Percentiles rank a stretch among this genome's conserved stretches.
These are phyloP conservation scores for Equus przewalskii DNA, from an alignment of 2,113 vertebrate species.

Conservation along the genomic window DNA sequence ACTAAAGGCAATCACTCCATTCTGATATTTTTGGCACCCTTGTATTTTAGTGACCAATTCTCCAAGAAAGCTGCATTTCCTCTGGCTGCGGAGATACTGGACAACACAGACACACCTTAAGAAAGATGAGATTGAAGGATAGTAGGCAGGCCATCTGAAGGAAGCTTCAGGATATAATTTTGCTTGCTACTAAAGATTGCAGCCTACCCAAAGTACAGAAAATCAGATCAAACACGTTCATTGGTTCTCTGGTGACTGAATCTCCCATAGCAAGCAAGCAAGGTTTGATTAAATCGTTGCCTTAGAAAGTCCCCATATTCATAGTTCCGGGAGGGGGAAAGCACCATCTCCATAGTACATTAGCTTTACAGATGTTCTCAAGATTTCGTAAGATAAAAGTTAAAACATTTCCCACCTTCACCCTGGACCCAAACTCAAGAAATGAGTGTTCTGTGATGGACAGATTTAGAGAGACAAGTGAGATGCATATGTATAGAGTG, in stretches of 20 bases:
- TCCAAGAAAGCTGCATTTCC: background rate
- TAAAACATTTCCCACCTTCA: background rate
- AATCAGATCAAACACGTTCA: background rate
- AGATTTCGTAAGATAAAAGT: background rate
- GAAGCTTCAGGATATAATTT: conserved; percentile 59
- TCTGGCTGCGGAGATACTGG: conserved; percentile 71
- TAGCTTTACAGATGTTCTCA: background rate
- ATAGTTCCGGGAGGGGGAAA: conserved; percentile 33
- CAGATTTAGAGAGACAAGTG: background rate
- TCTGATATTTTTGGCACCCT: conserved; percentile 47
- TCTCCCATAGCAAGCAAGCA: conserved; percentile 62
- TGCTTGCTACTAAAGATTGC: conserved; percentile 61
- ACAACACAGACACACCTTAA: conserved; percentile 70
- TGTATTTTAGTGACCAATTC: background rate
- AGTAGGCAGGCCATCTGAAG: conserved; percentile 68
- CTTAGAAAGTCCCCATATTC: conserved; percentile 62
- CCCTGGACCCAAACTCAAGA: background rate
- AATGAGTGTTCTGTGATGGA: background rate
- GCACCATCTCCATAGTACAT: background rate
- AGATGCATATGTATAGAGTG: background rate
- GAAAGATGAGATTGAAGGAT: conserved; percentile 70
- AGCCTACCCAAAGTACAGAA: background rate
- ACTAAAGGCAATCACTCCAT: background rate
- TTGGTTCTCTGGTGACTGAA: conserved; percentile 61
- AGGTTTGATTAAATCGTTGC: conserved; percentile 42